A percentile compares a stretch with the other conserved stretches of the same genome.
phyloP scores from a whole-genome alignment of 2,888 invertebrate genomes.

The Diabrotica balteata region DNA sequence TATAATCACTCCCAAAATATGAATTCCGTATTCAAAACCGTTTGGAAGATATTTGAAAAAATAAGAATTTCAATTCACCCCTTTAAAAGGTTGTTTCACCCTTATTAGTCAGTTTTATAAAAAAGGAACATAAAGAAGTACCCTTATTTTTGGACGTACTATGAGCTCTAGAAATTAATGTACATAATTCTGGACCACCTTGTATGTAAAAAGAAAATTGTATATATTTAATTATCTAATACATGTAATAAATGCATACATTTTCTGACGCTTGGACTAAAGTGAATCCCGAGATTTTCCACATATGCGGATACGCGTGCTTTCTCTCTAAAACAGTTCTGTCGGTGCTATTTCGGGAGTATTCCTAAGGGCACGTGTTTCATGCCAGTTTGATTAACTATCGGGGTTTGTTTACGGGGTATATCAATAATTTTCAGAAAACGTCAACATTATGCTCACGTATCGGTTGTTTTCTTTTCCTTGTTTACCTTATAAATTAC shows the following conservation, averaged over 20 bases:
- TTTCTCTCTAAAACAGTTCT: slow-evolving; percentile 48
- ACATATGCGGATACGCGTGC: slow-evolving; percentile 48
- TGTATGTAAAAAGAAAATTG: neutral
- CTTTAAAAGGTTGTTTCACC: no score
- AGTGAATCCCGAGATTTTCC: slow-evolving; percentile 38
- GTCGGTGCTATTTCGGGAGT: slow-evolving; percentile 50
- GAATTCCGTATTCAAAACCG: no score
- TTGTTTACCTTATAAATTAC: slow-evolving; percentile 40
- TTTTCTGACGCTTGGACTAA: slow-evolving; percentile 6
- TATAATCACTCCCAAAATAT: no score
- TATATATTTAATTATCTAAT: neutral
- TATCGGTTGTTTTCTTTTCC: slow-evolving; percentile 37
- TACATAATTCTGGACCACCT: no score
- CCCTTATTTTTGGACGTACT: no score
- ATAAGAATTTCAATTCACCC: no score
- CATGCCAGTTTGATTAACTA: slow-evolving; percentile 45
- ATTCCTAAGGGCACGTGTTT: slow-evolving; percentile 42
- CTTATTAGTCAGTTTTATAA: no score
- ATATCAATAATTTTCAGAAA: slow-evolving; percentile 48
- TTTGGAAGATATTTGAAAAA: no score
- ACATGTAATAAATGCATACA: no score
- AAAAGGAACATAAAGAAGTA: no score
- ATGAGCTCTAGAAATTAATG: no score
- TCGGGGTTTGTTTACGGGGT: slow-evolving; percentile 49
- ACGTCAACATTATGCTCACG: slow-evolving; percentile 37